Evolutionary conservation across 2,113 vertebrate genomes (phyloP), one percentile per base, ranked within the genome.

Genomic region (Rhizomys pruinosus): DNA sequence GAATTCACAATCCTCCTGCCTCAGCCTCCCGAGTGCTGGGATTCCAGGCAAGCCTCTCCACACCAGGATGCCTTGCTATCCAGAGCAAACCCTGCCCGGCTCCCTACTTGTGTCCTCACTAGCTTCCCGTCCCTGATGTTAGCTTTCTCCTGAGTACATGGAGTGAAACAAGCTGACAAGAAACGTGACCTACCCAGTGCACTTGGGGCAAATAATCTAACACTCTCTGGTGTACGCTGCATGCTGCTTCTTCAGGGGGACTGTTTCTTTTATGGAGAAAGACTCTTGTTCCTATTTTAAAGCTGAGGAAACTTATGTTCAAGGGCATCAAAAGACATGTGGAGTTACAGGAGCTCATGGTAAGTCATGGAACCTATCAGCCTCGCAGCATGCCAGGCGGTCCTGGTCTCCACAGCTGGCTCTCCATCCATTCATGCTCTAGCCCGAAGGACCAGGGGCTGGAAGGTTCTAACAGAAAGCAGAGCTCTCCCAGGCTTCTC

Each of bases 271-370:
- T 22, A 15, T n/a, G 80, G 55, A 52, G 47, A 88, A 39, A 52
- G 69, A 42, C 39, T 9, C 0, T 3, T 25, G 55, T 27, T 59
- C 12, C 71, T 0, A 2, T 47, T 66, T 57, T 52, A 72, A 1
- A 19, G 78, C 74, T 78, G 27, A 87, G 57, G 39, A 82, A 57
- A 69, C 29, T 1, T 34, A 93, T 27, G 57, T 5, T 57, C n/a
- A 3, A 19, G 77, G 74, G 55, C 59, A 25, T 20, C 13, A 23
- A 57, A 84, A n/a, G 57, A 39, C 81, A 61, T 0, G 23, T 25
- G 0, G 9, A 27, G 32, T 22, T 12, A 59, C 0, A 44, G 39
- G 5, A 3, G 52, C 3, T 42, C 13, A 3, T 0, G 0, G 11
- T n/a, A 3, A 39, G 23, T n/a, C 82, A 37, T 0, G 5, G 29